Conservation (phyloP, 2,113 vertebrate species). For the Rutilus rutilus region DNA sequence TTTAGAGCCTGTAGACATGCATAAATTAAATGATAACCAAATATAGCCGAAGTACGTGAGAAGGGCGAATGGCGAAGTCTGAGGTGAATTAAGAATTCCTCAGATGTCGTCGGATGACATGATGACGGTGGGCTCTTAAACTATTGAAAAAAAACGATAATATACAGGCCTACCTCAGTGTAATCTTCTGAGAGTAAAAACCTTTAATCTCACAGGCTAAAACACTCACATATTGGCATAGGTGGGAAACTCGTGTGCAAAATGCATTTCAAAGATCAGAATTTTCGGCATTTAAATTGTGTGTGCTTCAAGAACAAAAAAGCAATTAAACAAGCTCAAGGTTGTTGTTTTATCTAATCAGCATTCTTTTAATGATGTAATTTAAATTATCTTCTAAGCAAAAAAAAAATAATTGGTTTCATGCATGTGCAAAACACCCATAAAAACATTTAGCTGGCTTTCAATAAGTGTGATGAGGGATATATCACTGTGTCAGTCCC, state of each 20-base stretch:
- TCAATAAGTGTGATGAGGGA: constrained; percentile 9
- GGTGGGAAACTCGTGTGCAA: not conserved
- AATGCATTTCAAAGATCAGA: not conserved
- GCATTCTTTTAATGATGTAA: constrained; percentile 26
- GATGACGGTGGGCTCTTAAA: not conserved
- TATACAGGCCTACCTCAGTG: not conserved
- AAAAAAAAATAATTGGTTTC: constrained; percentile 33
- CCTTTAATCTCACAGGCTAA: not conserved
- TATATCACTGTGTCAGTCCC: constrained; percentile 34
- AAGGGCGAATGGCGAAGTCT: not conserved
- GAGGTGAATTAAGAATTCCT: not conserved
- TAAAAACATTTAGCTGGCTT: not conserved
- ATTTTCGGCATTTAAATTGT: not conserved
- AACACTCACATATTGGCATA: not conserved
- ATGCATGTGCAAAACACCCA: not conserved
- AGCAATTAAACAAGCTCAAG: constrained; percentile 32
- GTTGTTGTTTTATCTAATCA: constrained; percentile 31
- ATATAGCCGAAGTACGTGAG: not conserved
- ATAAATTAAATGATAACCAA: constrained; percentile 1
- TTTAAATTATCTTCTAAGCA: constrained; percentile 15
- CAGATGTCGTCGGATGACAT: not conserved
- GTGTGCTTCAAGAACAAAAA: not conserved
- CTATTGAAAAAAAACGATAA: constrained; percentile 4
- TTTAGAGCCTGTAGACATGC: not conserved
- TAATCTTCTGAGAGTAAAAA: not conserved